Evolutionary conservation across 2,888 invertebrate genomes (phyloP), one percentile per base, ranked within the genome.

Genomic region (Limenitis camilla): DNA sequence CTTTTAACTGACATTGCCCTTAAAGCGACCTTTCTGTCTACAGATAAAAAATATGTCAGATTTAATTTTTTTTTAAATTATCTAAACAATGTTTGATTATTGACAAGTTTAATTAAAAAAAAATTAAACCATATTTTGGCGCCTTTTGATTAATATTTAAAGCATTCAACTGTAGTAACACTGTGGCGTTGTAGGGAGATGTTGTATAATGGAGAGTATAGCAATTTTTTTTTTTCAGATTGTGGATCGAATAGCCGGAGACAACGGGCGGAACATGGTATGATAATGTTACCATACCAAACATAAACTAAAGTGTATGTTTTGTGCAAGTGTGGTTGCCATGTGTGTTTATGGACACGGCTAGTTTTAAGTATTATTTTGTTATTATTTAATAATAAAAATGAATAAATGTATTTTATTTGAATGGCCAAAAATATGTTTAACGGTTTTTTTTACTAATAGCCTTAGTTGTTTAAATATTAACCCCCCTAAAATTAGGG

Each of bases 261-360:
- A 96, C 76, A 91, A 93, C 58, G 92, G 92, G 57, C 90, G 95
- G 65, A 94, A 94, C 74, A 94, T 92, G 87, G 95, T 95, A 89
- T 95, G 91, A 92, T 83, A 78, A 71, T 73, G 71, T 68, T 68
- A 64, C 61, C 66, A 69, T 64, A 63, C 53, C 58, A 44, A 62
- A 59, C 43, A 54, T 39, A 74, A 71, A 73, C 68, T 72, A 54
- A 62, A 64, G 64, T 69, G 65, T 65, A 61, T 61, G 56, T 62
- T 63, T 61, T 59, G 63, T 66, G 65, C 62, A 59, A 61, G 64
- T 63, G 65, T 61, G 61, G 27, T 49, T 53, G 61, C 41, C 36
- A 42, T 42, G 61, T 58, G 56, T 58, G 63, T 55, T 63, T 55
- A 56, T 61, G 45, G 48, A 49, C 50, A 51, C 33, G 36, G 40